A percentile compares a stretch with the other conserved stretches of the same genome.
These are phyloP conservation scores for Cydia amplana DNA, from an alignment of 1,140 invertebrate species.

Conservation along the genomic window DNA sequence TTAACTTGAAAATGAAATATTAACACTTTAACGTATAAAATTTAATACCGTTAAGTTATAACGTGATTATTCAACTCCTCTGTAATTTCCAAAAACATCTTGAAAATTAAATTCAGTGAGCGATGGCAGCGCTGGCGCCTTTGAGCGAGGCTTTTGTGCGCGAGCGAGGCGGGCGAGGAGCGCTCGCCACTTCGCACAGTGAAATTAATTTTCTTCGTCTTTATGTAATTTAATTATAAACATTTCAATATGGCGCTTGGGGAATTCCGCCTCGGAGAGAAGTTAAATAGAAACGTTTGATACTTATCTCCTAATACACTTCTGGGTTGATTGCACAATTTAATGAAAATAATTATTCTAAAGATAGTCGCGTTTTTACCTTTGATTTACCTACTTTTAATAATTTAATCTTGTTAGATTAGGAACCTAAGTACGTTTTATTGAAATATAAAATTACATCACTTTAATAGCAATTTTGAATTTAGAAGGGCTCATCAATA, in stretches of 20 bases:
- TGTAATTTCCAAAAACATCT: slow-evolving; percentile 76
- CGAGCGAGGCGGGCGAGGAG: slow-evolving; percentile 44
- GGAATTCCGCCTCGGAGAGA: slow-evolving; percentile 70
- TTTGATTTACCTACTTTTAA: no score
- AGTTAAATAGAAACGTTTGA: slow-evolving; percentile 79
- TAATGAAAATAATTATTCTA: slow-evolving; percentile 60
- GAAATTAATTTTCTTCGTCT: slow-evolving; percentile 80
- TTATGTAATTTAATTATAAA: slow-evolving; percentile 80
- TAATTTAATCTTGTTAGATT: background rate
- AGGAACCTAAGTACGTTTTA: background rate
- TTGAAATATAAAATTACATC: background rate
- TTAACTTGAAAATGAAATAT: slow-evolving; percentile 81
- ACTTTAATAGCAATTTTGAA: slow-evolving; percentile 36
- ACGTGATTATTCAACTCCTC: slow-evolving; percentile 78
- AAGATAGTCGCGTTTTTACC: background rate
- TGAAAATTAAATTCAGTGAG: slow-evolving; percentile 73
- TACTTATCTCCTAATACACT: slow-evolving; percentile 78
- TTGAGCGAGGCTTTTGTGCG: slow-evolving; percentile 66
- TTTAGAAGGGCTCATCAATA: slow-evolving; percentile 49
- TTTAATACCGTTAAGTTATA: slow-evolving; percentile 79
- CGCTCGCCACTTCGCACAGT: slow-evolving; percentile 71
- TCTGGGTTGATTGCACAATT: slow-evolving; percentile 71
- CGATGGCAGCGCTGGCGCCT: slow-evolving; percentile 60
- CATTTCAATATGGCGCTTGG: slow-evolving; percentile 78
- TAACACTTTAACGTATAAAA: slow-evolving; percentile 80